Conservation (phyloP, 2,888 invertebrate genomes). For the Caenorhabditis parvicauda region DNA sequence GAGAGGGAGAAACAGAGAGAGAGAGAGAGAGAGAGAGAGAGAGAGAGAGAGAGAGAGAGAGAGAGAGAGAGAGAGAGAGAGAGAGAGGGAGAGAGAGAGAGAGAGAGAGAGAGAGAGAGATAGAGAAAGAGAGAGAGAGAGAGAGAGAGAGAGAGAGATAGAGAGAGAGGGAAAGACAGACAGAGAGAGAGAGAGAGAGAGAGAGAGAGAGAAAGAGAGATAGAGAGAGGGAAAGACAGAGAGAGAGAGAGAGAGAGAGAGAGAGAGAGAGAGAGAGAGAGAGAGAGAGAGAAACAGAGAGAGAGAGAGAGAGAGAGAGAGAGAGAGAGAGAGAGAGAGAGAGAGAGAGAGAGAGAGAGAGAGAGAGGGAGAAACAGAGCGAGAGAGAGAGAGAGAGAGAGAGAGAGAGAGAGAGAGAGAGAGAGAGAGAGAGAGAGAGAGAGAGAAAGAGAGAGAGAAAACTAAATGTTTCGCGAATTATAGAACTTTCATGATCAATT, state of each 20-base stretch:
- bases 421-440: background rate
- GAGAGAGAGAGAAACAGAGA: constrained; percentile 3
- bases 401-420: constrained; percentile 6
- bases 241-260: constrained; percentile 1
- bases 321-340: background rate
- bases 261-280: background rate
- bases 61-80: constrained; percentile 8
- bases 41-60: background rate
- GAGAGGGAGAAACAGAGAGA: constrained; percentile 8
- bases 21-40: constrained; percentile 9
- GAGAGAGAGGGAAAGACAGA: background rate
- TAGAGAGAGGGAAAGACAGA: constrained; percentile 2
- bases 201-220: constrained; percentile 6
- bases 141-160: constrained; percentile 5
- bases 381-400: background rate
- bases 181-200: background rate
- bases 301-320: constrained; percentile 3
- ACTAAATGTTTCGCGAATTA: background rate
- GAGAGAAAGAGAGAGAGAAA: constrained; percentile 6
- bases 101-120: constrained; percentile 8
- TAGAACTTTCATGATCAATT: no score
- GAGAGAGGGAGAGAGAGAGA: constrained; percentile 6
- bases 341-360: background rate
- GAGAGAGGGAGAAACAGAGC: background rate
- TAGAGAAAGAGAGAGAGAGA: constrained; percentile 5